phyloP scores from a whole-genome alignment of 2,888 invertebrate species.

The Incurvaria masculella region DNA sequence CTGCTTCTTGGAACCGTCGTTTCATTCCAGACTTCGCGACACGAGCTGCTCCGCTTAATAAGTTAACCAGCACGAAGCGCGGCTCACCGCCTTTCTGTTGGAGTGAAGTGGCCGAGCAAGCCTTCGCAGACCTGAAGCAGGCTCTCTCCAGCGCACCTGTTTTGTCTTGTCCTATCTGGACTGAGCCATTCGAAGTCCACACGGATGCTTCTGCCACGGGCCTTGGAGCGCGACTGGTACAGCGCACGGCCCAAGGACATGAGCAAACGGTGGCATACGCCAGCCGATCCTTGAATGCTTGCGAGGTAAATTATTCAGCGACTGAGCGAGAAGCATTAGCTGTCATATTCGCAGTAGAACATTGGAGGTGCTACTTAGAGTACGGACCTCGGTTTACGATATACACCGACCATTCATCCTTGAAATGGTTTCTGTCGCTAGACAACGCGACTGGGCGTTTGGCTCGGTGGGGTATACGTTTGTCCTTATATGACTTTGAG shows the following conservation, averaged over 20 bases:
- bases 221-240: not conserved
- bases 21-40: not conserved
- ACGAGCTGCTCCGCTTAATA: not conserved
- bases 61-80: not conserved
- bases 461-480: conserved; percentile 6
- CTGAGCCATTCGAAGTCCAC: not conserved
- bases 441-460: conserved; percentile 3
- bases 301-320: conserved; percentile 12
- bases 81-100: not conserved
- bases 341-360: conserved; percentile 14
- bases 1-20: not conserved
- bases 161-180: not conserved
- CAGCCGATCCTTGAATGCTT: conserved; percentile 9
- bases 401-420: not conserved
- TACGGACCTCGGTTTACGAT: not conserved
- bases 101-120: not conserved
- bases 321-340: conserved; percentile 21
- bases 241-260: not conserved
- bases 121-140: not conserved
- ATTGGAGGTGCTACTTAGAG: not conserved
- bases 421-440: conserved; percentile 11
- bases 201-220: not conserved
- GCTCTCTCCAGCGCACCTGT: not conserved
- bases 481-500: conserved; percentile 2
- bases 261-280: conserved; percentile 8